Base-by-base conservation (phyloP, 1,140 invertebrate genomes). In the Saccostrea echinata region DNA sequence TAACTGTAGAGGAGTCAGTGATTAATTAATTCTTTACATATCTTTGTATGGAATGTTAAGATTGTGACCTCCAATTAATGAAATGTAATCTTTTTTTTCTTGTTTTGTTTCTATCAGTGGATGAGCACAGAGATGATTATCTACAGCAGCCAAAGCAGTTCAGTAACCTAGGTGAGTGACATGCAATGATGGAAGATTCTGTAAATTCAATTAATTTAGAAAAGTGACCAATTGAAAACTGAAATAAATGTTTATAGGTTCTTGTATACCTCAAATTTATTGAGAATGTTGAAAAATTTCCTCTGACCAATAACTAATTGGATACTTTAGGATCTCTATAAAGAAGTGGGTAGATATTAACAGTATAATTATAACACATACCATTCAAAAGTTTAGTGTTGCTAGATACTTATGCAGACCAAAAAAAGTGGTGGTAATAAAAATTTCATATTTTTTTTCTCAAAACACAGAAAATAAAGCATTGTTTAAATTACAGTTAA, bases 141-240 rank as follows among this genome's bases (percentile, higher is more conserved):
- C 24, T 11, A 13, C 68, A 76, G 68, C 27, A 76, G 68, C 68
- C 27, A 30, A 76, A 76, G 68, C 68, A 76, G 16, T 76, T 30
- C 27, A 76, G 27, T 27, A 76, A 76, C 24, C 30, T 30, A 33
- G 68, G 68, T 76, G 9, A 76, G 68, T 76, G 6, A 16, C 68
- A 16, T 30, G 4, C 13, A 76, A 27, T 33, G 11, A 30, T 33
- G 27, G 27, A 24, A 30, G 11, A 3, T 0, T 43, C 43, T 43
- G 43, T 43, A 43, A 27, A 76, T 76, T 76, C 24, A 76, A 76
- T 76, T 76, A 76, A 76, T 76, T 43, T 76, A 33, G 68, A 76
- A 61, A 61, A 61, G 55, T 61, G 55, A 16, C 55, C 4, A 61
- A n/a, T 61, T 21, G 18, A n/a, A 61, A 61, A 43, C 43, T 43